Conservation (phyloP, 2,888 invertebrate genomes). For the Argyresthia albistria region DNA sequence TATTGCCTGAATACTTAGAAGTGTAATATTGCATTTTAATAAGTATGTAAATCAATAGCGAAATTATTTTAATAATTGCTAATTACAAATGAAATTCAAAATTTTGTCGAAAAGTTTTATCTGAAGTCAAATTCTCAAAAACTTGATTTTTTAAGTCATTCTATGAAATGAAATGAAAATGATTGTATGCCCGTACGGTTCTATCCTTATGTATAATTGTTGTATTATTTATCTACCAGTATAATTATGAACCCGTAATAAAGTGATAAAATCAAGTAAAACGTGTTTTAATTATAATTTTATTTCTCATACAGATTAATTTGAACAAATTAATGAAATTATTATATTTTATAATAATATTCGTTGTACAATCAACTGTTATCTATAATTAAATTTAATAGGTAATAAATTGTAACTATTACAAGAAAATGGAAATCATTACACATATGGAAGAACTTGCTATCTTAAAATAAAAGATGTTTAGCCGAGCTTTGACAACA, state of each 20-base stretch:
- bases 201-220: neutral
- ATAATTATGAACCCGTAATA: slow-evolving; percentile 34
- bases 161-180: no score
- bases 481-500: no score
- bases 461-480: neutral
- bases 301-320: slow-evolving; percentile 7
- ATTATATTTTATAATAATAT: slow-evolving; percentile 32
- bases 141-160: no score
- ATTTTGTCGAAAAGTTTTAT: no score
- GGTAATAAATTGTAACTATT: neutral
- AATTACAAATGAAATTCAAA: neutral
- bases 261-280: slow-evolving; percentile 28
- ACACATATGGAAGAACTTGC: slow-evolving; percentile 2
- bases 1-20: no score
- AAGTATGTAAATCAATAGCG: neutral
- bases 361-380: slow-evolving; percentile 51
- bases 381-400: slow-evolving; percentile 19
- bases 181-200: no score
- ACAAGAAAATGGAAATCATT: neutral
- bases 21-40: no score
- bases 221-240: slow-evolving; percentile 12
- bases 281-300: no score
- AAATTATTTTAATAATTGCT: neutral
- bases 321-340: slow-evolving; percentile 12
- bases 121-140: no score